Evolutionary conservation across 2,113 vertebrate species (phyloP).

Genomic region (Thinocorus orbignyianus): DNA sequence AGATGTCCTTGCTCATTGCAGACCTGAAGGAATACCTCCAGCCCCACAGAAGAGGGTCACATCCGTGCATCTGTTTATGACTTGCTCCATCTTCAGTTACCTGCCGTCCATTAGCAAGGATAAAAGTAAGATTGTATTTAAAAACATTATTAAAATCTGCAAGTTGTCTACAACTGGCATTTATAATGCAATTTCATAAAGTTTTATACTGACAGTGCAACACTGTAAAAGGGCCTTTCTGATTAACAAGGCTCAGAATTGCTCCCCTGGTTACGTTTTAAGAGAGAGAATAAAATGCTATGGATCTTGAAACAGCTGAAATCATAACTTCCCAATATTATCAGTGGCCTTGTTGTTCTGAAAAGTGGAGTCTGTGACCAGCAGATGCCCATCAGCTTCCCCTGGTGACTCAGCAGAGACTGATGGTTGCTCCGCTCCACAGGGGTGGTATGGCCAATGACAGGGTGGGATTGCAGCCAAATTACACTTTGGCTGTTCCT

Average conservation of each 20-base stretch:
- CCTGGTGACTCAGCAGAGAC: neutral
- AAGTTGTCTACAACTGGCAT: constrained; percentile 71
- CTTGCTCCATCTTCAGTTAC: neutral
- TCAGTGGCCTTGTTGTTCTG: neutral
- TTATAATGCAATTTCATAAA: constrained; percentile 72
- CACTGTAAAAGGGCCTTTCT: constrained; percentile 69
- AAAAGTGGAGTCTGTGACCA: neutral
- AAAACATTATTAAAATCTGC: constrained; percentile 64
- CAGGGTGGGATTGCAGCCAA: rapidly evolving
- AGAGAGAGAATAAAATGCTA: constrained; percentile 62
- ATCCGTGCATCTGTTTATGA: neutral
- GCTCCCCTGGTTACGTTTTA: constrained; percentile 67
- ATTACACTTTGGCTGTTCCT: neutral
- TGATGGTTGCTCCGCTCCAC: rapidly evolving
- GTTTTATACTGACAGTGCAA: constrained; percentile 67
- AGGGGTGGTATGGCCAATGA: rapidly evolving
- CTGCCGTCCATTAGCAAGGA: constrained; percentile 41
- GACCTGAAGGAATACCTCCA: neutral
- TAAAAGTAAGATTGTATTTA: constrained; percentile 61
- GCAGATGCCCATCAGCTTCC: neutral
- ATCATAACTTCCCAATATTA: constrained; percentile 32
- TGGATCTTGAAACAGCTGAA: constrained; percentile 53
- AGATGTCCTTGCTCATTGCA: neutral
- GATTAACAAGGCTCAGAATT: constrained; percentile 76
- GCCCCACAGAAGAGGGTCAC: neutral